Conservation (phyloP, 2,888 invertebrate genomes). For the Dusona sp. region DNA sequence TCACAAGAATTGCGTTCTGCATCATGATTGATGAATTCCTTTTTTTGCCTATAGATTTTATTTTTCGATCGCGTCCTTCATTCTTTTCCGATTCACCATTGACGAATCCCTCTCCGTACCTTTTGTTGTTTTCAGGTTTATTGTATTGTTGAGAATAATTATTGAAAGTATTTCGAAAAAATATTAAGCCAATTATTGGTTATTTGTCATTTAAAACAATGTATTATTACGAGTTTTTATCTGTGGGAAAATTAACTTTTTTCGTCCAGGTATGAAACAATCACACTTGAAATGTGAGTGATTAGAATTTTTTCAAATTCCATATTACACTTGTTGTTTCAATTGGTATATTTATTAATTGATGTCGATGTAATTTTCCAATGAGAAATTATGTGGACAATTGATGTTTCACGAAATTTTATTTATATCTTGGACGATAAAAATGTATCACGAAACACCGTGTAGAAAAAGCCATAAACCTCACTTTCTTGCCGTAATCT, state of each 20-base stretch:
- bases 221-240: not conserved
- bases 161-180: not conserved
- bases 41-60: not conserved
- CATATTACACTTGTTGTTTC: not conserved
- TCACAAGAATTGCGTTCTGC: slow-evolving; percentile 14
- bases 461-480: not conserved
- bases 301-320: not conserved
- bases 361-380: not conserved
- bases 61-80: not conserved
- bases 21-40: slow-evolving; percentile 19
- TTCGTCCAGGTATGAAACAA: too few species aligned
- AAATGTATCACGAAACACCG: not conserved
- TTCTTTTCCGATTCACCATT: not conserved
- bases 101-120: not conserved
- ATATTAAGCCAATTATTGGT: not conserved
- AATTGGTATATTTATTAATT: not conserved
- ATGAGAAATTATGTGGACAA: not conserved
- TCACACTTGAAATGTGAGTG: not conserved
- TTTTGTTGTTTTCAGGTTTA: not conserved
- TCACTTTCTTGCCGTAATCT: slow-evolving; percentile 2
- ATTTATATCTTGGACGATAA: not conserved
- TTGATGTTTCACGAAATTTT: not conserved
- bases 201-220: not conserved
- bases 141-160: not conserved
- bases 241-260: not conserved